phyloP scores from a whole-genome alignment of 2,113 vertebrate species.

The Siniperca knerii region DNA sequence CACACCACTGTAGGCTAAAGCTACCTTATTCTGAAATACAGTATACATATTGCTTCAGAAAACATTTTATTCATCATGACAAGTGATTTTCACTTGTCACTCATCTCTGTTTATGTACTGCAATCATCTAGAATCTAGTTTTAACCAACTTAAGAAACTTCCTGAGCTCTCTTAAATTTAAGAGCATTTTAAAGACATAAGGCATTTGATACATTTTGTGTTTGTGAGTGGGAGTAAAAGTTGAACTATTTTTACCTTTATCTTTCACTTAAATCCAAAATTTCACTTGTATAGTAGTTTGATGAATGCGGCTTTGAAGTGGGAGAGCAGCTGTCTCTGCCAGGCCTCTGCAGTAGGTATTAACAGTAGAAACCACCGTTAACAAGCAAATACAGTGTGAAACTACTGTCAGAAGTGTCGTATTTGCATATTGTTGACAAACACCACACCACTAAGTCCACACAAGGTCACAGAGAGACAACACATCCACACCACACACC shows the following conservation, averaged over 20 bases:
- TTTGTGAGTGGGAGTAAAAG: neutral
- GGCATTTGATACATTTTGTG: neutral
- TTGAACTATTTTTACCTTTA: neutral
- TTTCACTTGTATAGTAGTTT: neutral
- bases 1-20: neutral
- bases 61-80: neutral
- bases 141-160: neutral
- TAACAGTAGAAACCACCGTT: neutral
- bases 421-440: constrained; percentile 42
- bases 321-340: neutral
- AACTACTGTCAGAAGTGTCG: constrained; percentile 10
- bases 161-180: neutral
- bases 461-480: constrained; percentile 44
- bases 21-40: neutral
- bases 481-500: constrained; percentile 2
- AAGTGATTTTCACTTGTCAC: neutral
- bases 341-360: neutral
- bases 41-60: neutral
- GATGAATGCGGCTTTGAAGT: neutral
- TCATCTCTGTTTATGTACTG: neutral
- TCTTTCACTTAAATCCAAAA: neutral
- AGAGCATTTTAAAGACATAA: neutral
- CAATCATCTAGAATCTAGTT: too few species aligned
- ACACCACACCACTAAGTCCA: constrained; percentile 31
- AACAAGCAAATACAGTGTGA: constrained; percentile 15